Evolutionary conservation across 1,140 invertebrate genomes (phyloP).

Genomic region (Drosophila triauraria): DNA sequence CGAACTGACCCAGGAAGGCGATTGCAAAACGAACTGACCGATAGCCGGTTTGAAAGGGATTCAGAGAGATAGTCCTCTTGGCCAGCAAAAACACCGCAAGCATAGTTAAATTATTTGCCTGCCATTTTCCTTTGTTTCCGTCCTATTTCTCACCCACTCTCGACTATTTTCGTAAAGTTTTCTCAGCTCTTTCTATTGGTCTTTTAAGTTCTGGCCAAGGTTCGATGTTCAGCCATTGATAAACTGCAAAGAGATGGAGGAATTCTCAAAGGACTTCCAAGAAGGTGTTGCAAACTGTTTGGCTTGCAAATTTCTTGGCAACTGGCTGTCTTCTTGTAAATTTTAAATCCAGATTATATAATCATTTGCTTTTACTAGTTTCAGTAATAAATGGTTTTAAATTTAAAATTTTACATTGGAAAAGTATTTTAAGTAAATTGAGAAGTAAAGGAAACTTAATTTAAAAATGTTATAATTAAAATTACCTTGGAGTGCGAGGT

Average conservation of each 20-base stretch:
- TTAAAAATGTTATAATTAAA: too few relatives aligned
- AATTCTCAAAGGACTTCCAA: background rate
- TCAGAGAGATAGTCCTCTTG: constrained; percentile 20
- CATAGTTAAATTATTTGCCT: constrained; percentile 65
- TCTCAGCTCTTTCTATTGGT: constrained; percentile 13
- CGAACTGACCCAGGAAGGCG: constrained; percentile 37
- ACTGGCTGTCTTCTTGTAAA: background rate
- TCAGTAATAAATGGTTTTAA: background rate
- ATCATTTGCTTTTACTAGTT: too few relatives aligned
- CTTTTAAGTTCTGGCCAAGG: constrained; percentile 21
- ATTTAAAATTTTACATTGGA: too few relatives aligned
- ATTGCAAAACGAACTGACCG: constrained; percentile 34
- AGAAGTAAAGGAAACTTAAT: too few relatives aligned
- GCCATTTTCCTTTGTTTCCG: constrained; percentile 28
- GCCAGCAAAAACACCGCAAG: constrained; percentile 46
- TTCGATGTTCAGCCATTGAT: constrained; percentile 6
- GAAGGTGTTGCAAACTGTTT: constrained; percentile 1
- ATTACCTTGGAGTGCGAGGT: too few relatives aligned
- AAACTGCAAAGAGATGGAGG: background rate
- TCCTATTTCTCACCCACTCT: constrained; percentile 9
- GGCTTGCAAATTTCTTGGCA: constrained; percentile 2
- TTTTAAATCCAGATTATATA: background rate
- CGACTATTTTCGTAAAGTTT: constrained; percentile 29
- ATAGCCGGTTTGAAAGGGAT: constrained; percentile 20
- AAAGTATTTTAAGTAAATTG: too few relatives aligned